A percentile compares a stretch with the other conserved stretches of the same genome.
Conservation (phyloP, 1,140 invertebrate genomes). For the Aricia agestis region DNA sequence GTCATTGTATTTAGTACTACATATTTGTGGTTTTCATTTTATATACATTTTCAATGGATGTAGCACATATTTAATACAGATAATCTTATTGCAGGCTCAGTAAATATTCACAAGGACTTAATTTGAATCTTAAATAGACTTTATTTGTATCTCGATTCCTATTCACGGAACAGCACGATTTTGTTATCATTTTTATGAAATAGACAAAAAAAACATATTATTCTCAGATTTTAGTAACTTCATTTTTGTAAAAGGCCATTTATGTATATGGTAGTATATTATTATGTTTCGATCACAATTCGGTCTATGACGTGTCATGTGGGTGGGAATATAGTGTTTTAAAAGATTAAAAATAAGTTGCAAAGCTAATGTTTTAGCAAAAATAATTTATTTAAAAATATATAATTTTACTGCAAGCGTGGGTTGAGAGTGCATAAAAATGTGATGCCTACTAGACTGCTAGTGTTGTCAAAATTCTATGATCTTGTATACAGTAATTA, state of each 20-base stretch:
- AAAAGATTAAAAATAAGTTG: neutral
- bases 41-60: neutral
- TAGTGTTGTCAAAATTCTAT: constrained; percentile 51
- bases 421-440: constrained; percentile 32
- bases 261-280: neutral
- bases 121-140: constrained; percentile 13
- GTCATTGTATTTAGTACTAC: neutral
- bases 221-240: neutral
- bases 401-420: constrained; percentile 4
- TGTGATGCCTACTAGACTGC: constrained; percentile 54
- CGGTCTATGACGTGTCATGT: neutral
- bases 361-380: neutral
- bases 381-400: neutral
- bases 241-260: neutral
- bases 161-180: neutral
- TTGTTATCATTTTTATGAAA: neutral
- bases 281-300: neutral
- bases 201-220: neutral
- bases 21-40: constrained; percentile 8
- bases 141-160: neutral
- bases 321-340: neutral
- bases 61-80: neutral
- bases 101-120: neutral
- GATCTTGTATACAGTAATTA: constrained; percentile 52
- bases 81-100: neutral